Base-by-base conservation (phyloP, 64 coral and sea anemone species). In the Pocillopora verrucosa region DNA sequence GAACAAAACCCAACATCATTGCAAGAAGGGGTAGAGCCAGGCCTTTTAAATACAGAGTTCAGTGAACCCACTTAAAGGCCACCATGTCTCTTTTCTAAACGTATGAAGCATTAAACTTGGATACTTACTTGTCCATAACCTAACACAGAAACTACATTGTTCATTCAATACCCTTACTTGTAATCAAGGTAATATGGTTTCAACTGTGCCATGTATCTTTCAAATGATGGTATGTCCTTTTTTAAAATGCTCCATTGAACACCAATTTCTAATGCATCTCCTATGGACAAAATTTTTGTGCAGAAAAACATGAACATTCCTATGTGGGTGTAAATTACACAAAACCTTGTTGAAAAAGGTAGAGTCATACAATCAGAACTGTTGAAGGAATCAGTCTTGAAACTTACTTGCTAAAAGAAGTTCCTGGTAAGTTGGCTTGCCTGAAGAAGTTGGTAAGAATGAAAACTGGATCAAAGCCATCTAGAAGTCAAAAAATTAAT, bases 181-280 rank as follows among this genome's bases (percentile, higher is more conserved):
- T 99, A 99, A 95, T 99, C 97, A 45, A 99, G 60, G 76, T 99
- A 99, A 38, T 99, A 99, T 59, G 97, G 97, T 62, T 99, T 99
- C 15, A 99, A 64, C 68, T 95, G 94, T 16, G 97, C 97, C 97
- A 99, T 99, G 58, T 99, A 99, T 99, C 97, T 92, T 62, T 99
- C 97, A 89, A 99, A 99, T 63, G 97, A 99, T 57, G 97, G 93
- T 63, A 99, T 99, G 61, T 99, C 97, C 61, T 99, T 80, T 51
- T 91, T 99, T 24, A 90, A 73, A 60, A 99, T 93, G 76, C 97
- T 99, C 97, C 97, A 99, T 65, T 99, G 97, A 51, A 99, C 97
- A 36, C 97, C 97, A 86, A 99, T 99, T 79, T 99, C 97, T 65
- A 99, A 73, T n/a, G 95, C 88, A 93, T 99, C 97, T 25, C 97